Evolutionary conservation across 2,113 vertebrate species (phyloP), one percentile per base, ranked within the genome.

Genomic region (Dendrocopos noguchii): DNA sequence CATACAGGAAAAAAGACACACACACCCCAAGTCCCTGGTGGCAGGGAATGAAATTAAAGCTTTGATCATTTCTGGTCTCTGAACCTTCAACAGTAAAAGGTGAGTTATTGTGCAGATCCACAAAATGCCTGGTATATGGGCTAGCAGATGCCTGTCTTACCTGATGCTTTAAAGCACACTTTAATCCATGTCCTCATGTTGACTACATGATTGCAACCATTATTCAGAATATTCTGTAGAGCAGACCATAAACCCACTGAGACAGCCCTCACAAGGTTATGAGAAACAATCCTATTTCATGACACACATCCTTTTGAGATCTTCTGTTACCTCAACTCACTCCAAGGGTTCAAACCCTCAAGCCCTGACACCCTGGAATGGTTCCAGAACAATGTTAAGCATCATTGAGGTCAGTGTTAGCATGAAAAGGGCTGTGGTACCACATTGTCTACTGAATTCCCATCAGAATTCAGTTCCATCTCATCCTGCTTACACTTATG

Each of bases 201-300:
- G 50, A 28, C 34, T 33, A 42, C 10, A 2, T 8, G 15, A 82
- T 10, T 60, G 61, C 36, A 79, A 68, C 6, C n/a, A 47, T 21
- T 29, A n/a, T 17, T 36, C 29, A 17, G 11, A 55, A 29, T 20
- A 25, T 33, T 76, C n/a, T 42, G 10, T 9, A 55, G 5, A 65
- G 7, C 0, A 1, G 19, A 68, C 7, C 8, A 12, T 56, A 63
- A 74, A 14, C 22, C 3, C 36, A 55, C 28, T 0, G 0, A 19
- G 19, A 29, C 17, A 29, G 16, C n/a, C 39, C 24, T 39, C 42
- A 47, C 4, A 9, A 52, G n/a, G 36, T 21, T 28, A 12, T 6
- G 19, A 71, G 52, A 59, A 50, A 24, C 22, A 12, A 2, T 61
- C 68, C 56, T 34, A 28, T n/a, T 50, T 44, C 21, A 12, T 19